Evolutionary conservation across 37 sponge, comb jelly and placozoan genomes (phyloP), one percentile per base, ranked within the genome.

Genomic region (Tethya wilhelma): DNA sequence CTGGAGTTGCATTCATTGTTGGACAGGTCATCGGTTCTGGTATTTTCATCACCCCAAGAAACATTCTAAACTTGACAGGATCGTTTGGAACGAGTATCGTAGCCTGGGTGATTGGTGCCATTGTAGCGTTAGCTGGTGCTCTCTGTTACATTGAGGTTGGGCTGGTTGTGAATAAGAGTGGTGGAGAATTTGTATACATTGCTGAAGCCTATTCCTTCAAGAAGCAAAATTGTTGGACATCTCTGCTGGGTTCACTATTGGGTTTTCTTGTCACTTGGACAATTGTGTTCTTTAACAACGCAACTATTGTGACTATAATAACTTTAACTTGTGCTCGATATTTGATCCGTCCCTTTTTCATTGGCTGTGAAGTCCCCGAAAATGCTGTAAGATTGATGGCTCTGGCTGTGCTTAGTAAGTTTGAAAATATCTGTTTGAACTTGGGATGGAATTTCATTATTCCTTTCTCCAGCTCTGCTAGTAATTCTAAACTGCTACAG

Each of bases 91-190:
- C 87, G 62, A 45, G 88, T 7, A 71, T 94, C 31, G 40, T 77
- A 12, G n/a, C 83, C 38, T 94, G 95, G 95, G 41, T 40, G n/a
- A 8, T 77, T 26, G 88, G 88, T 37, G 93, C 81, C 4, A 5
- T 92, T 4, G 57, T 92, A 20, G 87, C 93, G 23, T 44, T 90
- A 1, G 63, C 69, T 11, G 96, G 93, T 25, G 93, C 75, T 0
- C 69, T 96, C 36, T 87, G 87, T 59, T 92, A 87, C 80, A 49
- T 65, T 74, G 96, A 96, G 38, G 71, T 96, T 20, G 87, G 85
- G 4, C 56, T 59, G 14, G 37, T 93, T 1, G 39, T 90, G 11
- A 77, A 43, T 68, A 82, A 82, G 70, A 39, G 82, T 55, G 94
- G 94, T 2, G 91, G 69, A 36, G 94, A 89, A 31, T 83, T 73